These are phyloP conservation scores for Thysanoteuthis rhombus DNA, from an alignment of 2,888 invertebrate species.

Conservation along the genomic window DNA sequence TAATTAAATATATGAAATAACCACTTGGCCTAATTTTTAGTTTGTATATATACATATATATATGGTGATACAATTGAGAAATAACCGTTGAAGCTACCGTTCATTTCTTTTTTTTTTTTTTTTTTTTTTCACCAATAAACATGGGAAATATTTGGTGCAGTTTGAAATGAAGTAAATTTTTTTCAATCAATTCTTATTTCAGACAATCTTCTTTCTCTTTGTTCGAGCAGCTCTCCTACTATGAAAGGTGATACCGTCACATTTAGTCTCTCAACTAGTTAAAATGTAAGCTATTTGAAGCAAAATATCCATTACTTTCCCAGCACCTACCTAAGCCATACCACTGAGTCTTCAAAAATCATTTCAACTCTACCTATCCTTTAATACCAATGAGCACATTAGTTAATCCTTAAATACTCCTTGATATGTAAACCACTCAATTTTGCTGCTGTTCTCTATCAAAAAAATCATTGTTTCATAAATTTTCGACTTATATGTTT, in stretches of 20 bases:
- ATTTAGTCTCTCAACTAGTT: neutral
- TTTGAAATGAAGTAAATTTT: neutral
- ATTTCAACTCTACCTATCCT: neutral
- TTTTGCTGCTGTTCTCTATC: neutral
- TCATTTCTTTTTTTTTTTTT: neutral
- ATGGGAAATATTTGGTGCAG: neutral
- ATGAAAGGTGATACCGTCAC: neutral
- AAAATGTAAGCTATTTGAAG: neutral
- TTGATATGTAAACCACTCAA: neutral
- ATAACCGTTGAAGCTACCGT: no score
- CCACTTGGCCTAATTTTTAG: neutral
- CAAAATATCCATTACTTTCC: neutral
- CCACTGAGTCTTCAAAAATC: neutral
- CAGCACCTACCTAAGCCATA: neutral
- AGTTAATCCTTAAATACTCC: neutral
- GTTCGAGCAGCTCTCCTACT: neutral
- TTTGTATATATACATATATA: neutral
- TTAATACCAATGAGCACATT: neutral
- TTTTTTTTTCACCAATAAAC: neutral
- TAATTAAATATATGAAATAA: neutral
- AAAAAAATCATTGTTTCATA: neutral
- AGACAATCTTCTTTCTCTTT: neutral
- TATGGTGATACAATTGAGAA: neutral
- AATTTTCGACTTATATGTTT: neutral
- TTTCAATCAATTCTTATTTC: neutral